A percentile compares a stretch with the other conserved stretches of the same genome.
These are phyloP conservation scores for Phrynosoma blainvillii DNA, from an alignment of 2,113 vertebrate species.

Conservation along the genomic window DNA sequence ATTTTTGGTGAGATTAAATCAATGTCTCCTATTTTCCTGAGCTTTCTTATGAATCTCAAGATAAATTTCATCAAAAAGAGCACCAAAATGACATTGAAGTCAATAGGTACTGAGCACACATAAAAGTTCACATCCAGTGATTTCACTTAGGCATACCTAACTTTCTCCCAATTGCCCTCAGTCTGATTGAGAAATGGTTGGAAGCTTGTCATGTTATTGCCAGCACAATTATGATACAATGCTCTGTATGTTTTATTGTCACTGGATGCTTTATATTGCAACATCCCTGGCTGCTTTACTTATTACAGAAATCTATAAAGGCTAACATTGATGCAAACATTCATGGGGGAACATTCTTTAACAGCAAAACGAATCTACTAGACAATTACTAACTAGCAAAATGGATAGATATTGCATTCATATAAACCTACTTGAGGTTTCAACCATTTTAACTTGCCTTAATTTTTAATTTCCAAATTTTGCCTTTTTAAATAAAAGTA, in stretches of 20 bases:
- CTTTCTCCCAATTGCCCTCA: not conserved
- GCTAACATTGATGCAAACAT: conserved; percentile 60
- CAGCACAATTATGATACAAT: not conserved
- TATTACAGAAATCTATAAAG: conserved; percentile 27
- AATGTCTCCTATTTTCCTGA: too few relatives aligned
- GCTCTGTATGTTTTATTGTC: not conserved
- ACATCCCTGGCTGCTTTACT: not conserved
- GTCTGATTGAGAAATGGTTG: not conserved
- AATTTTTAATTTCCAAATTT: not conserved
- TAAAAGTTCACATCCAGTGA: not conserved
- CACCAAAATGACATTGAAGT: not conserved
- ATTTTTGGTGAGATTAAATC: too few relatives aligned
- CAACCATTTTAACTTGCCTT: not conserved
- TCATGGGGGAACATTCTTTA: conserved; percentile 46
- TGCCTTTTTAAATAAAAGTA: not conserved
- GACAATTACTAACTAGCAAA: conserved; percentile 24
- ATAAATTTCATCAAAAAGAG: too few relatives aligned
- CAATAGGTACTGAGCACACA: not conserved
- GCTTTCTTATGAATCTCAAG: too few relatives aligned
- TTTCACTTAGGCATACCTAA: not conserved
- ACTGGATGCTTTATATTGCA: not conserved
- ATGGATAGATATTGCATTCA: conserved; percentile 43
- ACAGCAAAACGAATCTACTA: conserved; percentile 42
- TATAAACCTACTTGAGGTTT: not conserved
- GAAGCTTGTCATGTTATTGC: not conserved